Base-by-base conservation (phyloP, 2,888 invertebrate genomes). In the Herminia tarsipennalis region DNA sequence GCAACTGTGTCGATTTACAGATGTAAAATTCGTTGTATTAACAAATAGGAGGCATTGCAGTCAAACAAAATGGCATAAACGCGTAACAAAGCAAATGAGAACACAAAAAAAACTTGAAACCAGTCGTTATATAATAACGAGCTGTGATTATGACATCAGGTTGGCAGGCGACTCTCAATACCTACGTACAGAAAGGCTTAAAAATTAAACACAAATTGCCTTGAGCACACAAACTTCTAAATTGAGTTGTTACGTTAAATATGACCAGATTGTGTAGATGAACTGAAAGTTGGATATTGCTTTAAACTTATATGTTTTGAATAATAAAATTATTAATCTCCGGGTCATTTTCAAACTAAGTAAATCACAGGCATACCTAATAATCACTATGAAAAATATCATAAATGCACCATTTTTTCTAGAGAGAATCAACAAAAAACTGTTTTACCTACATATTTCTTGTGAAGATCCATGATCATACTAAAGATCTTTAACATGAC, bases 81-180 rank as follows among this genome's bases (percentile, higher is more conserved):
- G 48, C 58, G 66, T 74, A 81, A 78, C 76, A 78, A 78, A 78
- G 63, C 70, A 73, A 72, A 74, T 66, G 58, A 68, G 68, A 70
- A 68, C 65, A 74, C 67, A 78, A 77, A 80, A 80, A 78, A 67
- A 56, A 52, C 55, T 62, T 64, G 64, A 73, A 77, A 79, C 78
- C 69, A 68, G 77, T 78, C 64, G 66, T 79, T 81, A 78, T 68
- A 63, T 73, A 73, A 76, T 70, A 68, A 75, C 68, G 44, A 68
- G 59, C 56, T 45, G 63, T 66, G 72, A 80, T 81, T 83, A 78
- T 76, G 71, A 73, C 76, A 79, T 76, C 70, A 70, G 62, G 59
- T 56, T 56, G 49, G 57, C 43, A 57, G 54, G 48, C 52, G 55
- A 52, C 60, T 56, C 56, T 61, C 56, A 50, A 46, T 45, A 48